Conservation (phyloP, 2,113 vertebrate genomes). For the Lophotis ruficrista region DNA sequence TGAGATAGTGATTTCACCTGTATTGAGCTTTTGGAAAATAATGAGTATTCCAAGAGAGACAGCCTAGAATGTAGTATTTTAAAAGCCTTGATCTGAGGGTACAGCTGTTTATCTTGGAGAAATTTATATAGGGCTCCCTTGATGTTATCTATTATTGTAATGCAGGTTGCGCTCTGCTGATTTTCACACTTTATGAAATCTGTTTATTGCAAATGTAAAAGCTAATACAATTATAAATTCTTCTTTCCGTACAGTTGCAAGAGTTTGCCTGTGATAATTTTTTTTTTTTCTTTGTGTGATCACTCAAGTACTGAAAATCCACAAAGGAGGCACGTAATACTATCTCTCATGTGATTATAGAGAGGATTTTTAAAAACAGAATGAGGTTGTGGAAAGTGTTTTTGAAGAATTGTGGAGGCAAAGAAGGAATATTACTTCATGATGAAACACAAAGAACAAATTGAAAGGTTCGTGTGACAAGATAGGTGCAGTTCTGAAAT, state of each 20-base stretch:
- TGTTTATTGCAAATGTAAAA: not conserved
- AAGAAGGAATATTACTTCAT: not conserved
- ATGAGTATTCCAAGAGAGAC: not conserved
- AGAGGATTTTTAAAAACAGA: not conserved
- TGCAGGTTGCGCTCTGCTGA: not conserved
- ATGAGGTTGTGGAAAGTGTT: not conserved
- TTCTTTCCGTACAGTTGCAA: not conserved
- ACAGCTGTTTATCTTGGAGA: not conserved
- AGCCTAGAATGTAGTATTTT: not conserved
- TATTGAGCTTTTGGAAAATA: not conserved
- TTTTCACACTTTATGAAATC: not conserved
- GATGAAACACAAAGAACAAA: not conserved
- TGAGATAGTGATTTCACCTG: not conserved
- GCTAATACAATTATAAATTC: not conserved
- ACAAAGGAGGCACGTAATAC: not conserved
- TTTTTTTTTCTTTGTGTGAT: not conserved
- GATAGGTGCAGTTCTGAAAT: not conserved
- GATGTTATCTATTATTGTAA: not conserved
- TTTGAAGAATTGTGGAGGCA: not conserved
- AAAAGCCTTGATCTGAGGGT: not conserved
- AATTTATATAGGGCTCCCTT: not conserved
- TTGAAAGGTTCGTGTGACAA: not conserved
- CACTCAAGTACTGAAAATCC: not conserved
- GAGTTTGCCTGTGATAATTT: not conserved
- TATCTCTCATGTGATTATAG: not conserved